These are phyloP conservation scores for Dromaius novaehollandiae DNA, from an alignment of 2,113 vertebrate genomes.

Conservation along the genomic window DNA sequence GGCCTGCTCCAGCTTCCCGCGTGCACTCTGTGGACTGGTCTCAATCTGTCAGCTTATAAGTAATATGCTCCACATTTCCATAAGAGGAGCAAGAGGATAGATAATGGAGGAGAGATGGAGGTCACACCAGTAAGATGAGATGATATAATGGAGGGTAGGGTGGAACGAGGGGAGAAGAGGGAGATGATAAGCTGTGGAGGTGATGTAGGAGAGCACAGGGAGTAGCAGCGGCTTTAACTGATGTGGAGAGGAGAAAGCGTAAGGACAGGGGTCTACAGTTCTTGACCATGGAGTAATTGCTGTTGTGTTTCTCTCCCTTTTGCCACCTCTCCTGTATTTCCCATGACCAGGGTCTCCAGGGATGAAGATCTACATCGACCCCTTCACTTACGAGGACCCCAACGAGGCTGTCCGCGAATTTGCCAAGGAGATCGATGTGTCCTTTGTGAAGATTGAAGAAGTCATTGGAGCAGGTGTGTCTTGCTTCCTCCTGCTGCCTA, in stretches of 20 bases:
- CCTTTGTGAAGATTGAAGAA: slow-evolving; percentile 99
- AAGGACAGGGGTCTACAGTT: background rate
- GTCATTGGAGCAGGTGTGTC: slow-evolving; percentile 97
- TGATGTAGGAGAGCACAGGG: background rate
- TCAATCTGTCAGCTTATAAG: slow-evolving; percentile 70
- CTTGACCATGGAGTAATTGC: background rate
- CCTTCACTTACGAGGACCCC: slow-evolving; percentile 98
- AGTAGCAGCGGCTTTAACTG: background rate
- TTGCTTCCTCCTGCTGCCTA: accelerated
- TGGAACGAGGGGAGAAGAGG: background rate
- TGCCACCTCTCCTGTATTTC: slow-evolving; percentile 35
- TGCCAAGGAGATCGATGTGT: slow-evolving; percentile 98
- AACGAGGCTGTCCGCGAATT: slow-evolving; percentile 97
- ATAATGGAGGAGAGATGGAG: background rate
- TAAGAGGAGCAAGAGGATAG: slow-evolving; percentile 28
- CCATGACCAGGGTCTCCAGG: slow-evolving; percentile 90
- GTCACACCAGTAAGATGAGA: background rate
- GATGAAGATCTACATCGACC: slow-evolving; percentile 99
- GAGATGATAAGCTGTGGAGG: background rate
- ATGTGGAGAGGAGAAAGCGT: accelerated
- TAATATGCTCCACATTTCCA: slow-evolving; percentile 62
- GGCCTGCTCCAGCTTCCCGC: slow-evolving; percentile 49
- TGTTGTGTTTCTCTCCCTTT: slow-evolving; percentile 18
- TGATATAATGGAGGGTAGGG: background rate
- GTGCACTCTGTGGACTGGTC: slow-evolving; percentile 40